phyloP scores from a whole-genome alignment of 2,888 invertebrate species.

The Cataglyphis livida region DNA sequence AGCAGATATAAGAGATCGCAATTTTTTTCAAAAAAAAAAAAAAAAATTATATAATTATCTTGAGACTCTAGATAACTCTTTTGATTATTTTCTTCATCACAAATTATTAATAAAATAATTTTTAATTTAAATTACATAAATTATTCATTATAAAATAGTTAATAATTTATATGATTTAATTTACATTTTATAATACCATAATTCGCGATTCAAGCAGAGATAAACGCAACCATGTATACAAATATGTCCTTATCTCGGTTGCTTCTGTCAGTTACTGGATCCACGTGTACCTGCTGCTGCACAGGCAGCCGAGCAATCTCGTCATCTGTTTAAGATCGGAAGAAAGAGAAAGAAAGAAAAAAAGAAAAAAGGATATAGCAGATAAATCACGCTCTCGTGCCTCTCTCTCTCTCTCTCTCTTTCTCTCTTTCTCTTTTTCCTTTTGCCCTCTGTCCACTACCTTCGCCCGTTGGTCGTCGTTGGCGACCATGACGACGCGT shows the following conservation, averaged over 20 bases:
- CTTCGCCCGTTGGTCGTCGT: slow-evolving; percentile 48
- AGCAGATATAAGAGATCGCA: not conserved
- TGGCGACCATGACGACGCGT: slow-evolving; percentile 64
- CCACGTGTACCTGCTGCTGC: slow-evolving; percentile 40
- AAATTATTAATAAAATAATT: not conserved
- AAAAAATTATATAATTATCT: not conserved
- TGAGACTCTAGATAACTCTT: too few relatives aligned
- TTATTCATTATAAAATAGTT: too few relatives aligned
- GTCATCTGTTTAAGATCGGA: slow-evolving; percentile 65
- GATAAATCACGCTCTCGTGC: slow-evolving; percentile 73
- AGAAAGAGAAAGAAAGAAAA: slow-evolving; percentile 14
- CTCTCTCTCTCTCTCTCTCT: slow-evolving; percentile 65
- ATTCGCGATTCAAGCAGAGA: slow-evolving; percentile 46
- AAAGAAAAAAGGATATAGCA: slow-evolving; percentile 55
- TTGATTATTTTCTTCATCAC: not conserved
- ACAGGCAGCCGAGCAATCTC: slow-evolving; percentile 26
- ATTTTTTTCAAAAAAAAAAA: not conserved
- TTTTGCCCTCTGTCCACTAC: slow-evolving; percentile 57
- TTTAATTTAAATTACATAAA: too few relatives aligned
- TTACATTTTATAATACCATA: slow-evolving; percentile 39
- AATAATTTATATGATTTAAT: not conserved
- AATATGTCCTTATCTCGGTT: slow-evolving; percentile 39
- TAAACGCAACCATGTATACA: slow-evolving; percentile 51
- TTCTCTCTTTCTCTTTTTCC: slow-evolving; percentile 20
- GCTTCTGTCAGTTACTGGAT: slow-evolving; percentile 56